Conservation (phyloP, 2,888 invertebrate species). For the Plebejus melissa region DNA sequence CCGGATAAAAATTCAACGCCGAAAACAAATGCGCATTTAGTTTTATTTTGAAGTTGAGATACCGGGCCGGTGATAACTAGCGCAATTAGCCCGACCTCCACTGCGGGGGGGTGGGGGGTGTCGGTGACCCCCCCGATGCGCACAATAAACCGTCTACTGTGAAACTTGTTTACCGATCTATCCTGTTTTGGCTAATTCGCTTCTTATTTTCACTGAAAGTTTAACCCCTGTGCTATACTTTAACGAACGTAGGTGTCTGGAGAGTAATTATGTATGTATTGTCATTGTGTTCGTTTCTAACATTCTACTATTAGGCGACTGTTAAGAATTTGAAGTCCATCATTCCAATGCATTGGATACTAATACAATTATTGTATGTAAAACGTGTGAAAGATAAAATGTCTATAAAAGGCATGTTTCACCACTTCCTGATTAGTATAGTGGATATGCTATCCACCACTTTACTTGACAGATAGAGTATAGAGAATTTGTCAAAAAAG, state of each 20-base stretch:
- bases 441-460: no score
- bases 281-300: background rate
- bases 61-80: conserved; percentile 49
- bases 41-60: conserved; percentile 39
- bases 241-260: background rate
- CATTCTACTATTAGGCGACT: no score
- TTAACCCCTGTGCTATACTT: conserved; percentile 14
- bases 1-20: conserved; percentile 13
- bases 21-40: conserved; percentile 24
- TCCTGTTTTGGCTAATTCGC: conserved; percentile 39
- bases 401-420: no score
- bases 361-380: background rate
- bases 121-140: conserved; percentile 35
- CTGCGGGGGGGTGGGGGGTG: conserved; percentile 40
- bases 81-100: conserved; percentile 45
- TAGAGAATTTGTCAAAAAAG: no score
- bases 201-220: conserved; percentile 32
- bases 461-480: no score
- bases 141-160: conserved; percentile 43
- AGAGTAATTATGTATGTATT: background rate
- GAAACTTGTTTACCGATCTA: conserved; percentile 42
- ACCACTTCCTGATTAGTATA: no score
- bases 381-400: background rate
- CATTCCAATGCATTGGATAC: no score
- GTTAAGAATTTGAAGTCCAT: no score